phyloP scores from a whole-genome alignment of 2,113 vertebrate species.

The Gallinago jamesoni region DNA sequence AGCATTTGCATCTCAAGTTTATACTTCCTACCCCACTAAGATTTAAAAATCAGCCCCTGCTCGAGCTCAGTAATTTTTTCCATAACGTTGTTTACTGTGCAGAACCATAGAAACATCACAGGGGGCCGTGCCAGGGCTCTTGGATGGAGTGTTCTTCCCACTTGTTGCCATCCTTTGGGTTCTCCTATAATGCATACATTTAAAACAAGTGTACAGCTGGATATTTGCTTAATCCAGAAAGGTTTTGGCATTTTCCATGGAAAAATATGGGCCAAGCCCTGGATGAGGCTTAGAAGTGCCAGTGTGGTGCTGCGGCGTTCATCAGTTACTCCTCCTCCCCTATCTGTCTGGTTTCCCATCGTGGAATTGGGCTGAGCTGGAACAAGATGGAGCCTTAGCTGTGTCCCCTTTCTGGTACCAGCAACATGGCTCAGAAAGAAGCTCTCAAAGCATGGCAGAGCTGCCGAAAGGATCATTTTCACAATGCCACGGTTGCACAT shows the following conservation, averaged over 20 bases:
- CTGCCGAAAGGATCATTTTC: background rate
- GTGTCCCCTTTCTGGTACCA: background rate
- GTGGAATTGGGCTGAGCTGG: background rate
- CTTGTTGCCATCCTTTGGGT: background rate
- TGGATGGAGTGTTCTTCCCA: background rate
- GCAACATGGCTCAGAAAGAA: background rate
- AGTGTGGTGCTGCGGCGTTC: background rate
- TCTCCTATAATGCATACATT: background rate
- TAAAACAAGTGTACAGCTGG: background rate
- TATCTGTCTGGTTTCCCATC: background rate
- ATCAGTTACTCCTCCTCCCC: background rate
- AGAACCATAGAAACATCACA: background rate
- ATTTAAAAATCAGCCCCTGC: background rate
- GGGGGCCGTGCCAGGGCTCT: background rate
- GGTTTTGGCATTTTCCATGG: background rate
- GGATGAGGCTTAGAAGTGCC: background rate
- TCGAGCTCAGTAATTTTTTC: conserved; percentile 14
- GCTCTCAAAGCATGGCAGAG: background rate
- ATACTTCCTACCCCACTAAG: background rate
- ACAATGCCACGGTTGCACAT: fast-evolving
- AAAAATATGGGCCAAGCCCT: conserved; percentile 2
- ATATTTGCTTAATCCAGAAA: background rate
- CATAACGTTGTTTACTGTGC: background rate
- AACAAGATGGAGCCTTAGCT: background rate
- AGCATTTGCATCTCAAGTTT: background rate